Base-by-base conservation (phyloP, 2,797 vertebrate species). In the Podarcis lilfordi region DNA sequence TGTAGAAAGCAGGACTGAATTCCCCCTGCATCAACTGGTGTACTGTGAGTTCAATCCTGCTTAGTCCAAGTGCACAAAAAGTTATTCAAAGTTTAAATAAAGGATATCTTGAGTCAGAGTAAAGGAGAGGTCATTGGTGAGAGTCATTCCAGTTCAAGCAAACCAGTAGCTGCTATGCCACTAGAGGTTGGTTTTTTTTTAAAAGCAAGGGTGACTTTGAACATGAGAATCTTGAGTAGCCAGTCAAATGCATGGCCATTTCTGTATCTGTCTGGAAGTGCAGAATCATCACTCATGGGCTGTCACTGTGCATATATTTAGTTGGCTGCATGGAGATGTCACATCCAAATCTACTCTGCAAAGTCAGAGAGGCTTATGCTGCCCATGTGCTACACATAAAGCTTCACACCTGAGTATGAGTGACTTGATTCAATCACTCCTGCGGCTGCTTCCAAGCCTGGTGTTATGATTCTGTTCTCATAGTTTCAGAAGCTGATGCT, bases 401-500 rank as follows among this genome's bases (percentile, higher is more conserved):
- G 25, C 21, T 6, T 80, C 55, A 45, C 40, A 74, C 59, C 10
- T 5, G 61, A 68, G 43, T 64, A 19, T n/a, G 82, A n/a, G n/a
- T 50, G 69, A 37, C 83, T 89, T 84, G n/a, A 80, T 84, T 80
- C 21, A 72, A 89, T 72, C 78, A 29, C 55, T n/a, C 37, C 43
- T 72, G 66, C 19, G 59, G 43, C 69, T 40, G 72, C 64, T 7
- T 93, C 35, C 25, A 77, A 25, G 92, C 88, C 88, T 87, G 87
- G 77, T 27, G 86, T 64, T 85, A 40, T 88, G 50, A 37, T 87
- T 92, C 88, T 89, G 45, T 89, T 93, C 91, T 86, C 23, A 68
- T 27, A 84, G 90, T 91, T 91, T 76, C 75, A 82, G 86, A 88
- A 85, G 91, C 86, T 89, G 86, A 91, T 80, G 35, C 80, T 82